These are phyloP conservation scores for Homarus americanus DNA, from an alignment of 1,140 invertebrate species.

Conservation along the genomic window DNA sequence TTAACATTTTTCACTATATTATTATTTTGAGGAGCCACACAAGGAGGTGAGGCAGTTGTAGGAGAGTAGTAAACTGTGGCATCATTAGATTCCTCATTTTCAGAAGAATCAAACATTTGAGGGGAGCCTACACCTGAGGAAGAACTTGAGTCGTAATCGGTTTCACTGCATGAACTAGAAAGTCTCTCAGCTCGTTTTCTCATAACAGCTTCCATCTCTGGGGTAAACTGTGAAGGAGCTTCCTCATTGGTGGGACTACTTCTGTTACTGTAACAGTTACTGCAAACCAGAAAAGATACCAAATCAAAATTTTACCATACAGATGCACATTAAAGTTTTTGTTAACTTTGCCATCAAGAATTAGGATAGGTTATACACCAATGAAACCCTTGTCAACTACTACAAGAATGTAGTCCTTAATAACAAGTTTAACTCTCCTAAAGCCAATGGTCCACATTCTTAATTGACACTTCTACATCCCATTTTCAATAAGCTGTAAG, in stretches of 20 bases:
- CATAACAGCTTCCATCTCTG: slow-evolving; percentile 72
- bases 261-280: slow-evolving; percentile 57
- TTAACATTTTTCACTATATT: slow-evolving; percentile 25
- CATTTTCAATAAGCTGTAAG: no score
- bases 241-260: slow-evolving; percentile 65
- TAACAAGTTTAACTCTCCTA: no score
- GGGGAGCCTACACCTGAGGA: slow-evolving; percentile 48
- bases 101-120: slow-evolving; percentile 61
- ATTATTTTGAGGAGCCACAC: background rate
- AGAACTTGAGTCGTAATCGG: slow-evolving; percentile 24
- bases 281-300: background rate
- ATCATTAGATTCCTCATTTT: slow-evolving; percentile 64
- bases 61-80: slow-evolving; percentile 64
- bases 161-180: slow-evolving; percentile 49
- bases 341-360: no score
- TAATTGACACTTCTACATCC: no score
- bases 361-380: no score
- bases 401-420: no score
- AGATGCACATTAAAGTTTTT: no score
- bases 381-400: no score
- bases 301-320: no score
- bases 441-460: no score
- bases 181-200: slow-evolving; percentile 59
- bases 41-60: slow-evolving; percentile 30
- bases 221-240: slow-evolving; percentile 63